Evolutionary conservation across 2,888 invertebrate species (phyloP), one percentile per base, ranked within the genome.

Genomic region (Choreutis nemorana): DNA sequence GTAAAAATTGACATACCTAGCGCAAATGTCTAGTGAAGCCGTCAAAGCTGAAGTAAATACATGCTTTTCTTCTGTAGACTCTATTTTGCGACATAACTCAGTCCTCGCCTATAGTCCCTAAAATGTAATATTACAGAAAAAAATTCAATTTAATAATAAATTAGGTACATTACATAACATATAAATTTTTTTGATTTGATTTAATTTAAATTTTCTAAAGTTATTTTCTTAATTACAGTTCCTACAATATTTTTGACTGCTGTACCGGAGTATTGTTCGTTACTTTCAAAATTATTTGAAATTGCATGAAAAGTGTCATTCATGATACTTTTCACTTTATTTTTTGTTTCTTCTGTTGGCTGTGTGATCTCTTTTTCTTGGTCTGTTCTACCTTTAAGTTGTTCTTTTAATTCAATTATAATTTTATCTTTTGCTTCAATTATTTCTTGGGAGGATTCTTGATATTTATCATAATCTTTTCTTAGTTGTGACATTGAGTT

Each of bases 291-390:
- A 43, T 65, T 63, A 13, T 37, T 35, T 30, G 63, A 55, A 38
- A 77, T 52, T 7, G 58, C 50, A 46, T 57, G 66, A 40, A 57
- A 77, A 45, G 67, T 67, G 33, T 62, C 52, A 55, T 77, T 77
- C 70, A 77, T 77, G 27, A 75, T 55, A 36, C 42, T 44, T 50
- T 77, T 77, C 5, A 66, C 36, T 44, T 49, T 58, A 22, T 40
- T 49, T 34, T 44, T 45, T 29, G 50, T 29, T 36, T 48, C 43
- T 29, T n/a, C n/a, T n/a, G n/a, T n/a, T n/a, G n/a, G n/a, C 33
- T 41, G 34, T 39, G 11, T 14, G 31, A 12, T 11, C 23, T 15
- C 18, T 29, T 30, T 40, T 35, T 40, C 36, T 37, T 38, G 37
- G 40, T 28, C 42, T 45, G 23, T 5, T 14, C 21, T 26, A 14